Conservation (phyloP, 1,140 invertebrate genomes). For the Cyphomyrmex costatus region DNA sequence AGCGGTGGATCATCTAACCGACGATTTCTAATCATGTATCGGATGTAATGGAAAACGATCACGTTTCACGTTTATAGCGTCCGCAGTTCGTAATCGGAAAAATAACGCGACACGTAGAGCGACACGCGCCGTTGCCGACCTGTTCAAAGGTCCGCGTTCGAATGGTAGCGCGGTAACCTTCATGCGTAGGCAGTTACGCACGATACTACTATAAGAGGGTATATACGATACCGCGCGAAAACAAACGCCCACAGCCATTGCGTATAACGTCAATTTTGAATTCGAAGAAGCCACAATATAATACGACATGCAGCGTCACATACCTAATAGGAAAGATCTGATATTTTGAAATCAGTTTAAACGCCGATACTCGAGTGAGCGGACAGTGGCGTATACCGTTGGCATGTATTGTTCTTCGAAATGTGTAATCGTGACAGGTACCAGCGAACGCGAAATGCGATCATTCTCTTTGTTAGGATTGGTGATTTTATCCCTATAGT, state of each 20-base stretch:
- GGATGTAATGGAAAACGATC: neutral
- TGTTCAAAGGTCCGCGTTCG: neutral
- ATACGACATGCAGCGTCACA: neutral
- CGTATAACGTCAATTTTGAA: neutral
- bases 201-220: too few relatives aligned
- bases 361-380: neutral
- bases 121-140: neutral
- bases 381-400: neutral
- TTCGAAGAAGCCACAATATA: neutral
- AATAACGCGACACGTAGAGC: neutral
- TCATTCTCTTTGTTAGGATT: slow-evolving; percentile 14
- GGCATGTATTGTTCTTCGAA: neutral
- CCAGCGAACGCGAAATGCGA: neutral
- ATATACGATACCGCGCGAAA: too few relatives aligned
- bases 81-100: neutral
- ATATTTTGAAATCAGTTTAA: neutral
- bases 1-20: neutral
- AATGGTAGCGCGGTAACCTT: neutral
- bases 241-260: neutral
- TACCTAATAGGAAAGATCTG: neutral
- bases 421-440: neutral
- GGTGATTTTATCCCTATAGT: neutral
- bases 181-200: neutral
- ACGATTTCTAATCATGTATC: neutral
- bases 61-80: neutral